Evolutionary conservation across 2,888 invertebrate species (phyloP), one percentile per base, ranked within the genome.

Genomic region (Limenitis camilla): DNA sequence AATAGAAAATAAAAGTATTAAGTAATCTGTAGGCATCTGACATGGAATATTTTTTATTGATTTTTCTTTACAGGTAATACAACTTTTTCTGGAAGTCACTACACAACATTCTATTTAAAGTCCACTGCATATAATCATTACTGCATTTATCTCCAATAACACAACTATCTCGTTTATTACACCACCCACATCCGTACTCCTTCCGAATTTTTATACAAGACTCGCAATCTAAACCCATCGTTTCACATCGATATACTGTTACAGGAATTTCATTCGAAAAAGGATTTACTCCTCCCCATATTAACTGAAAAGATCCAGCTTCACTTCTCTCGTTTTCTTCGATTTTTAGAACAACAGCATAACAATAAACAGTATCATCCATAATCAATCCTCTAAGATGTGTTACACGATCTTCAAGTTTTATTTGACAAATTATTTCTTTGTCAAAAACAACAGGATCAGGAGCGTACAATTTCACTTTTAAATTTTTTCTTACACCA

Each of bases 381-480:
- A 71, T 10, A 35, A 74, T 56, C 5, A 67, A 5, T n/a, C 66
- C 74, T 56, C 64, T 69, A 6, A 72, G 58, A 56, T 69, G 64
- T 2, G 56, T 66, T 4, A 65, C 8, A 31, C 50, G 62, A 8
- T 66, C 46, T 49, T 59, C 57, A 2, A 71, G 33, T 30, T 61
- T 65, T 29, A 75, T 44, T 52, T 68, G 63, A 42, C 75, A 74
- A 31, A 68, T 53, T 4, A 74, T 64, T 27, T 73, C 69, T 31
- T 70, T 65, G 3, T 72, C 62, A 40, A 65, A 66, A 6, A 73
- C 52, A 3, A 55, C 55, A 5, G 72, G 70, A 55, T 77, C 74
- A 11, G 66, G 55, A 4, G 62, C 52, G 28, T 64, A 52, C 2
- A 76, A 27, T 48, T 68, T 69, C 1, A 76, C 64, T 54, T 67